Evolutionary conservation across 1,140 invertebrate genomes (phyloP).

Genomic region (Bathynomus jamesi): DNA sequence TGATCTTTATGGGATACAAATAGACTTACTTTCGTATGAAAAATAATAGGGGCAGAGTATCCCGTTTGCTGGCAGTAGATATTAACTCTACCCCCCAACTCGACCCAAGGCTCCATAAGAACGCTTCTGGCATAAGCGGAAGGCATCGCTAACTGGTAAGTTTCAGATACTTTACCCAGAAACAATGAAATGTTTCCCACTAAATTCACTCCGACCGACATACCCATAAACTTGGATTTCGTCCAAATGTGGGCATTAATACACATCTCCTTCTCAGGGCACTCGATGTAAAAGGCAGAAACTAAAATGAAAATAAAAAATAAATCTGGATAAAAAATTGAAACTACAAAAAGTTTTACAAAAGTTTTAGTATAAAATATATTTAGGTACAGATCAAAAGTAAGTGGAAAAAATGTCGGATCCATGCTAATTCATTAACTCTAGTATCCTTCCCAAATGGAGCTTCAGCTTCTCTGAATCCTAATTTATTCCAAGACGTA

Average conservation of each 20-base stretch:
- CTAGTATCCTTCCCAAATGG: neutral
- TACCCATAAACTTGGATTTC: constrained; percentile 95
- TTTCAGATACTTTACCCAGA: constrained; percentile 38
- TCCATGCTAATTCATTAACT: neutral
- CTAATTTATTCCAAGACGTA: neutral
- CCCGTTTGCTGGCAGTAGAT: constrained; percentile 84
- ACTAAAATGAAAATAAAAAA: constrained; percentile 59
- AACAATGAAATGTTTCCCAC: constrained; percentile 42
- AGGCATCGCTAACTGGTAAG: constrained; percentile 87
- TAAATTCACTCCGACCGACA: constrained; percentile 68
- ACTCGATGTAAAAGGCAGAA: constrained; percentile 96
- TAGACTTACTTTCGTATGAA: constrained; percentile 48
- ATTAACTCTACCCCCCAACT: constrained; percentile 81
- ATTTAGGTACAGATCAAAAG: too few species aligned
- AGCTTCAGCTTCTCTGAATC: constrained; percentile 3
- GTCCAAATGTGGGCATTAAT: constrained; percentile 94
- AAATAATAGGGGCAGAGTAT: constrained; percentile 52
- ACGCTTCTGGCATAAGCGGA: constrained; percentile 89
- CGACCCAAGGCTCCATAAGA: constrained; percentile 91
- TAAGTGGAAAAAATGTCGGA: too few species aligned
- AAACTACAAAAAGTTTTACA: neutral
- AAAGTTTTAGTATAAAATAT: neutral
- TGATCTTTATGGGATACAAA: too few species aligned
- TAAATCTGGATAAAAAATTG: neutral
- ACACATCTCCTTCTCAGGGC: constrained; percentile 77